Base-by-base conservation (phyloP, 2,113 vertebrate species). In the Elephas maximus region DNA sequence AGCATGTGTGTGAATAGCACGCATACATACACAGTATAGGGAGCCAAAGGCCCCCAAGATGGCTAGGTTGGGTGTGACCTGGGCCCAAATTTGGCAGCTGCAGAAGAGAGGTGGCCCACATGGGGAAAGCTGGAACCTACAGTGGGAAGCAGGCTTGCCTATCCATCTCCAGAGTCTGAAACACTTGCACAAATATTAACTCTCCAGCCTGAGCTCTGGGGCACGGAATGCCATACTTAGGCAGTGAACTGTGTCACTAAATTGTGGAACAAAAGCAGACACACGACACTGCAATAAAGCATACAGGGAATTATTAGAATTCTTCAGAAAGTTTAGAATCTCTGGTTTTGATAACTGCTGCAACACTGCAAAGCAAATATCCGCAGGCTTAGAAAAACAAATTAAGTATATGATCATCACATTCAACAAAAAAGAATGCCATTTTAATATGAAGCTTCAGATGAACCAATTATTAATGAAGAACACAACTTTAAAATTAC, bases 401-500 rank as follows among this genome's bases (percentile, higher is more conserved):
- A 78, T 62, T 41, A 86, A 80, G 44, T 63, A 63, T 63, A 63
- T 63, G 20, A n/a, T 41, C 23, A 20, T 44, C 30, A 45, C 21
- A 82, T 23, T 76, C 6, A 65, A 45, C 9, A 30, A 57, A 88
- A 88, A 95, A 90, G 73, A 48, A 77, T 28, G 11, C 17, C 45
- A 62, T 71, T 63, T 88, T 78, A 96, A 76, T n/a, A 73, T 17
- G 69, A 86, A 77, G 60, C 4, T 78, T 91, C 78, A 45, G 3
- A 76, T 57, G 41, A 77, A n/a, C 71, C 33, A 71, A 91, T 94
- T 94, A 71, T 41, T 86, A 85, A 85, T 33, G 9, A 95, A 44
- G 23, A 92, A 74, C 6, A 57, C 33, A 79, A 84, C 21, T 53
- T 80, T 28, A 51, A 51, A 80, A 62, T 48, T 48, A 53, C 37